Base-by-base conservation (phyloP, 1,140 invertebrate species). In the Drosophila pseudoobscura region DNA sequence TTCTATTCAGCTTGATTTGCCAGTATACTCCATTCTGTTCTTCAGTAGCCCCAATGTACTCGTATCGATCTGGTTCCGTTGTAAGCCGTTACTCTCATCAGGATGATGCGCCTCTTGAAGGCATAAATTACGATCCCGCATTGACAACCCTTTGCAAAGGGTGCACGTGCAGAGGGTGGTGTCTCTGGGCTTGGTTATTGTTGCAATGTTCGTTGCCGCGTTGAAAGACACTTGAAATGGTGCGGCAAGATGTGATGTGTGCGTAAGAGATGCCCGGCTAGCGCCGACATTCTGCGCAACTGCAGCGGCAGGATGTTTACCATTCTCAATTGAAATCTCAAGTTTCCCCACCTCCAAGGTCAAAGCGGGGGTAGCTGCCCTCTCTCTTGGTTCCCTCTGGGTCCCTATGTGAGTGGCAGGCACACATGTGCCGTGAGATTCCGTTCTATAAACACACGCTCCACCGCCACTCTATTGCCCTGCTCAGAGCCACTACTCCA, bases 251-350 rank as follows among this genome's bases (percentile, higher is more conserved):
- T 31, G 50, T 44, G 53, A 41, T 64, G 31, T 26, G 47, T n/a
- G n/a, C 9, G 3, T 6, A 41, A 41, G 17, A 47, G 75, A 50
- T 71, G 75, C 72, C 65, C 75, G 60, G 55, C 56, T 64, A 50
- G 43, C 53, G 73, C 51, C 80, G 80, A 85, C 65, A 39, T 13
- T 39, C 35, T 39, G 35, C 35, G 35, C 35, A 39, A 39, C 35
- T 39, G 35, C 35, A 82, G 87, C 82, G 75, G 82, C 82, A 85
- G 82, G 82, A 82, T 85, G 82, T 85, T 85, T 85, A 85, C 87
- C 70, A 72, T 71, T 85, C 51, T 82, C 82, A 85, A 72, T 83
- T 78, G 80, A 78, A 75, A 53, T 53, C 31, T 53, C 51, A 53
- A 53, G 17, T 22, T 53, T 31, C 39, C 3, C 22, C 39, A 17